Evolutionary conservation across 2,888 invertebrate genomes (phyloP), one percentile per base, ranked within the genome.

Genomic region (Mantis religiosa): DNA sequence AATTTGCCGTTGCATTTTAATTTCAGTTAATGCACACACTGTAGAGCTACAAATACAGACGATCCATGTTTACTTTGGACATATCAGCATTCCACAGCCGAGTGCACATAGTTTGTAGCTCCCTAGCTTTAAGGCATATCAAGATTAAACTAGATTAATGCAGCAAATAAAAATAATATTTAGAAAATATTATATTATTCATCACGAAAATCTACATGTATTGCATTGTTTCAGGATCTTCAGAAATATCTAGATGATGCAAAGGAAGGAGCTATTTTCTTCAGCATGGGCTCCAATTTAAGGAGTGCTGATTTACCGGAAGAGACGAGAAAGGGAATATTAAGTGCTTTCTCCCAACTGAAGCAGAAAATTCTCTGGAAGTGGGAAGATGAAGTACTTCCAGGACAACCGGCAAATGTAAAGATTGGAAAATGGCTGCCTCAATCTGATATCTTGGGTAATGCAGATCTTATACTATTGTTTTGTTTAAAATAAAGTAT

Each of bases 361-460:
- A 91, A 91, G 84, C 91, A 92, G 89, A 90, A 90, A 30, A 91
- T 92, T 9, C 87, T 92, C n/a, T 92, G 92, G 92, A 92, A 91
- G 89, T 91, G 91, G 91, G 91, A 91, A 88, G 54, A 71, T 71
- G 90, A 90, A 8, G 92, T 91, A 14, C 90, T 92, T 91, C 90
- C 89, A 0, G 91, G 91, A 83, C 84, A 91, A n/a, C 91, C 92
- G 0, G 85, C 88, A 41, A 92, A 92, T 89, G 91, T 92, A 0
- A 90, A 90, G 85, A 87, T 92, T 25, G 88, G 89, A n/a, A 91
- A 91, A 85, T 92, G 92, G 92, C 90, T 92, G 14, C 92, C 92
- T 1, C 92, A 92, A 89, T 92, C 91, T 82, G 92, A 92, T 89
- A 89, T 92, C 41, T 89, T 92, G 9, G 93, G 95, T 95, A 91